These are phyloP conservation scores for Tenrec ecaudatus DNA, from an alignment of 2,113 vertebrate species.

Conservation along the genomic window DNA sequence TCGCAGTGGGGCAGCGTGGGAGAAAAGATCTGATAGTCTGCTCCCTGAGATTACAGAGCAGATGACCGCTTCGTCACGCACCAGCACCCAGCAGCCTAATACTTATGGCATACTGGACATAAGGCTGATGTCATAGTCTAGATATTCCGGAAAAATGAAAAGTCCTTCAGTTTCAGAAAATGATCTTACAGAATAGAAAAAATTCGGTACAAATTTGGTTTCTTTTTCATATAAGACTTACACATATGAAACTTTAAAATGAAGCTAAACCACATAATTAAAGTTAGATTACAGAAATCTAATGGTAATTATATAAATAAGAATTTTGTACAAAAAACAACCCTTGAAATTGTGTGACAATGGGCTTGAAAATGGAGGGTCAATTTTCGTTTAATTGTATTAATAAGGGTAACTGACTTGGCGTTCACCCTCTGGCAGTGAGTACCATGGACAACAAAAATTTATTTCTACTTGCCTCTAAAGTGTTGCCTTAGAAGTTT, in stretches of 20 bases:
- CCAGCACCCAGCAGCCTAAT: background rate
- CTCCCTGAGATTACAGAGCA: background rate
- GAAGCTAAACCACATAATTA: background rate
- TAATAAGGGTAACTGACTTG: too few relatives aligned
- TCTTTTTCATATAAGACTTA: background rate
- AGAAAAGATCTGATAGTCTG: background rate
- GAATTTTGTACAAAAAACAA: slow-evolving; percentile 27
- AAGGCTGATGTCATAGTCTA: background rate
- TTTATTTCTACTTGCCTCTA: background rate
- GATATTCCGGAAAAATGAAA: background rate
- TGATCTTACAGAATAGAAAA: slow-evolving; percentile 10
- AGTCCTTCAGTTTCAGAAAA: slow-evolving; percentile 5
- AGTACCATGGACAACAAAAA: background rate
- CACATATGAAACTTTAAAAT: slow-evolving; percentile 3
- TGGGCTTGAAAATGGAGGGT: background rate
- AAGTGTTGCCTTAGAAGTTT: background rate
- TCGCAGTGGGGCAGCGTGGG: background rate
- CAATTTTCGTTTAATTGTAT: too few relatives aligned
- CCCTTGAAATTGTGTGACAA: background rate
- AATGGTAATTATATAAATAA: background rate
- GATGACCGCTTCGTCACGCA: background rate
- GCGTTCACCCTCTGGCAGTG: too few relatives aligned
- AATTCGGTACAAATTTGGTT: slow-evolving; percentile 10
- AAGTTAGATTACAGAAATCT: slow-evolving; percentile 21
- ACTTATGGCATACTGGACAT: background rate